Evolutionary conservation across 2,113 vertebrate species (phyloP), one percentile per base, ranked within the genome.

Genomic region (mouse (Mus musculus)): DNA sequence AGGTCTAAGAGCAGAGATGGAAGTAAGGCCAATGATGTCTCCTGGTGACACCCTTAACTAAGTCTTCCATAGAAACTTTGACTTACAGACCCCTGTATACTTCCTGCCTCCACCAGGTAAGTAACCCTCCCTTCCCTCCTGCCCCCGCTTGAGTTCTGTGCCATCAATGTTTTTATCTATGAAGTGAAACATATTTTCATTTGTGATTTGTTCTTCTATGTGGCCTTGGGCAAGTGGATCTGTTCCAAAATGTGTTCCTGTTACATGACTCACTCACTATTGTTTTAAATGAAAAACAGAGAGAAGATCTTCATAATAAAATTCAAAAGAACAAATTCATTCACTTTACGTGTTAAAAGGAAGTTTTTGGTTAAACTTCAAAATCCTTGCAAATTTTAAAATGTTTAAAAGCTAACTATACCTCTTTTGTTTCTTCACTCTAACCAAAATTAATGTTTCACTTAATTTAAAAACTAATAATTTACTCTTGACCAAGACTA

Each of bases 61-160:
- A 59, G 88, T 96, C 95, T 96, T 96, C 97, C 95, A 61, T 33
- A 6, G 85, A 76, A 97, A 94, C 49, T 77, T 33, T 93, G 92
- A 77, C 92, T 76, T 80, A 61, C 89, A 93, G 42, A 90, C n/a
- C 78, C 26, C 49, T 63, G 49, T 36, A 20, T 88, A 42, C 54
- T 75, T 80, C 13, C 65, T 13, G 42, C 26, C 56, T 33, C 56
- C n/a, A 46, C 39, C 13, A 91, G 94, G 63, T 80, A 42, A 82
- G 42, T 93, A 49, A 85, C 81, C 85, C 63, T 5, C 7, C 61
- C 63, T 49, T 49, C 49, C 49, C 49, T 3, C 59, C 49, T 4
- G 2, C 22, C 52, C 9, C 14, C 5, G 16, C 69, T 65, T 75
- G 20, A 78, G 56, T 73, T 95, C 94, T 92, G 42, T 36, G 82